Evolutionary conservation across 1,140 invertebrate species (phyloP).

Genomic region (Tetramorium alpestre): DNA sequence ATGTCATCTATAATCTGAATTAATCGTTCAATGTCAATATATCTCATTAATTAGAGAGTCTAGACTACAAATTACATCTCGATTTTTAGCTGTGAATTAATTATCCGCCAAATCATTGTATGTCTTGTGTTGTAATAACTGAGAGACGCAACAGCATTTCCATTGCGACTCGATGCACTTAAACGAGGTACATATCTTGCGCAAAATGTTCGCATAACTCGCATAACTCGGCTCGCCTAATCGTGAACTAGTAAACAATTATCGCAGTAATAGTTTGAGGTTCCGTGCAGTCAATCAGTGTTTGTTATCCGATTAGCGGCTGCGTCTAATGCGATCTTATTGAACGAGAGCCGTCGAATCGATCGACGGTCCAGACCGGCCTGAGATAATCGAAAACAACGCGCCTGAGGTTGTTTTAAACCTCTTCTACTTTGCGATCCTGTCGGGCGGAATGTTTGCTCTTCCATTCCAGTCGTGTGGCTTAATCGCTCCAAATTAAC

Average conservation of each 20-base stretch:
- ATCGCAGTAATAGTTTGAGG: constrained; percentile 19
- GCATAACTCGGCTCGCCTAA: background rate
- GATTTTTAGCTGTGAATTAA: background rate
- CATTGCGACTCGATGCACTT: background rate
- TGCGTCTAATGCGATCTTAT: constrained; percentile 49
- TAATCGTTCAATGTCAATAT: background rate
- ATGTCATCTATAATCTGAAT: background rate
- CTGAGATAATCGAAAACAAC: constrained; percentile 38
- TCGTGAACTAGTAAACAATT: constrained; percentile 27
- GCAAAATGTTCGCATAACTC: background rate
- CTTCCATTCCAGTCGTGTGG: background rate
- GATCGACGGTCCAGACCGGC: background rate
- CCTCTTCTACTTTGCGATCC: background rate
- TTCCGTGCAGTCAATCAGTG: constrained; percentile 40
- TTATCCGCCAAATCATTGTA: background rate
- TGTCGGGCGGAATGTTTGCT: background rate
- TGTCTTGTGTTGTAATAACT: background rate
- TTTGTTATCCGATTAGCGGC: constrained; percentile 45
- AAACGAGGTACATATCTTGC: background rate
- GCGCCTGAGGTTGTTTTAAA: constrained; percentile 15
- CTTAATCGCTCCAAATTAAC: constrained; percentile 38
- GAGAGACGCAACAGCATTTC: background rate
- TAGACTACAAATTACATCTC: background rate
- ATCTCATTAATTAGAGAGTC: background rate
- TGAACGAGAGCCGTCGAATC: constrained; percentile 8